Evolutionary conservation across 2,113 vertebrate species (phyloP), one percentile per base, ranked within the genome.

Genomic region (Pygathrix nemaeus): DNA sequence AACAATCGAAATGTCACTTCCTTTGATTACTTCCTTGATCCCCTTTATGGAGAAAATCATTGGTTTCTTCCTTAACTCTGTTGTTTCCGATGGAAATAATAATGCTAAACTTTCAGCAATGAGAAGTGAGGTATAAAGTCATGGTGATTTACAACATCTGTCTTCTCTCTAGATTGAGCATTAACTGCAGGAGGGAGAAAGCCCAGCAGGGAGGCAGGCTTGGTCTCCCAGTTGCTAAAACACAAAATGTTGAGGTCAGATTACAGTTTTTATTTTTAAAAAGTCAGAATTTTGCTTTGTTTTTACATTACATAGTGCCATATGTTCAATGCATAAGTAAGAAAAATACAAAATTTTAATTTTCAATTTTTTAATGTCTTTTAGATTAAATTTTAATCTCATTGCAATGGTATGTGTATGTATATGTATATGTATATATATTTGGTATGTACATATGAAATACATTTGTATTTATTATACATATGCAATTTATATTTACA

Each of bases 61-160:
- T 52, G 32, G 32, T 55, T 95, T n/a, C 48, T 92, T 78, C 57
- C 9, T 9, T 0, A 6, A 35, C 8, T 59, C 8, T 50, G 7
- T n/a, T 73, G n/a, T 18, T 79, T 92, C 45, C 50, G 11, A 2
- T 21, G 27, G 48, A 55, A 73, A 64, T 57, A n/a, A 64, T 64
- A 40, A 84, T 17, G 35, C 30, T 21, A 35, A 73, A 38, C 18
- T 38, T 30, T 5, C 8, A 66, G 18, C 35, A 17, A 11, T 48
- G 21, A 78, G 17, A 25, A 80, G 21, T 23, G 38, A n/a, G 55
- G n/a, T 6, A 1, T 0, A 35, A 38, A 75, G 66, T 9, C 9
- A 4, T 6, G 1, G 30, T 61, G 12, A 55, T 35, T 23, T 40
- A 1, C 1, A 9, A 8, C 1, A 2, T 12, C 43, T 1, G 10